Evolutionary conservation across 2,797 vertebrate species (phyloP), one percentile per base, ranked within the genome.

Genomic region (Enteromius fasciolatus): DNA sequence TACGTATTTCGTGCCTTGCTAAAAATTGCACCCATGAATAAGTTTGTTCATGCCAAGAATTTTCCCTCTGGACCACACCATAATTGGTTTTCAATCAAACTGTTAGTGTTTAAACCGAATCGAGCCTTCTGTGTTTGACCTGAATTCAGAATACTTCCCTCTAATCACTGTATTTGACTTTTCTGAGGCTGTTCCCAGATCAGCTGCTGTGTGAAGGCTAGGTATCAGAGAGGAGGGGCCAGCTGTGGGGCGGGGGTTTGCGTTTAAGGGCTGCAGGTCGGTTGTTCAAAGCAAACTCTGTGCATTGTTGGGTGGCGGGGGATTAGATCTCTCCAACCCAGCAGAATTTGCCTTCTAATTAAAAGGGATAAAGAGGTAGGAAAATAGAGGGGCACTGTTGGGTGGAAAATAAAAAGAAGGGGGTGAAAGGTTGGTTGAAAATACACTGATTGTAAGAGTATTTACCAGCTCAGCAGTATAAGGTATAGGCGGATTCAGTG

Each of bases 331-430:
- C 96, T 97, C 95, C 92, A 92, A 96, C 97, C 82, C 97, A 96
- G 96, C 96, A 99, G 97, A 99, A 98, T 99, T 98, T 99, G 97
- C 97, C 97, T 99, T 99, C 98, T 99, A 99, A 99, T 99, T 99
- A 99, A 99, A 99, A 98, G 97, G 97, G 97, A 99, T 99, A 98
- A 96, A 99, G 95, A 94, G 93, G 92, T 93, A 93, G 94, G 93
- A 93, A 95, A 95, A 94, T 95, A 93, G 94, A 90, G 89, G 92
- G 91, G 91, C 93, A 92, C 91, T 93, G 92, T 94, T 93, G 92
- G 93, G 93, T 92, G 94, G 94, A 89, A 90, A 84, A 87, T 85
- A 86, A 83, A 84, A 73, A 81, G 81, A 88, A 95, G 95, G 94
- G 94, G 94, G 95, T 94, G 95, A 94, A 94, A 95, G 89, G 95